Evolutionary conservation across 2,888 invertebrate genomes (phyloP).

Genomic region (Netelia virgata): DNA sequence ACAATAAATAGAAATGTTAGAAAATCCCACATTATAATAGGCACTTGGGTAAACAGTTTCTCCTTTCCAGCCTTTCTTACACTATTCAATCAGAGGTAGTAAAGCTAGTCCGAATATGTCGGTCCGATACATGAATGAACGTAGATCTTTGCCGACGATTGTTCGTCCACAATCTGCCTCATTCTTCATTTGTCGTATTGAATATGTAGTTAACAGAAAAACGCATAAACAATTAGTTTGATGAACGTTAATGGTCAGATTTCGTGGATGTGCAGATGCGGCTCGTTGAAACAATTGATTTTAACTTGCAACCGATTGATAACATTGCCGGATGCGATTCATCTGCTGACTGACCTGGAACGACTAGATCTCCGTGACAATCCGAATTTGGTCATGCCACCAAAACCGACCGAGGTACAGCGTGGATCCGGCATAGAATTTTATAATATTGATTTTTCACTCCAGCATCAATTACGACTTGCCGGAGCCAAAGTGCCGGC

Average conservation of each 20-base stretch:
- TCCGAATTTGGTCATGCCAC: slow-evolving; percentile 98
- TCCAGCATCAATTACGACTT: slow-evolving; percentile 96
- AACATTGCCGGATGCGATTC: slow-evolving; percentile 98
- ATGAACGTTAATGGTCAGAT: slow-evolving; percentile 6
- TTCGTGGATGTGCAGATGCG: slow-evolving; percentile 89
- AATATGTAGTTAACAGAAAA: slow-evolving; percentile 14
- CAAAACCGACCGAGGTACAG: slow-evolving; percentile 94
- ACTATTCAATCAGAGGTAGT: too few relatives aligned
- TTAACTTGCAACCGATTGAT: slow-evolving; percentile 97
- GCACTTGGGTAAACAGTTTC: too few relatives aligned
- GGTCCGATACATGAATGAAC: too few relatives aligned
- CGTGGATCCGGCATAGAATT: slow-evolving; percentile 94
- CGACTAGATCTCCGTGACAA: slow-evolving; percentile 96
- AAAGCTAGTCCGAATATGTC: too few relatives aligned
- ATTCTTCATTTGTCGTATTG: not conserved
- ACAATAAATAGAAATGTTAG: too few relatives aligned
- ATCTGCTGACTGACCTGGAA: slow-evolving; percentile 95
- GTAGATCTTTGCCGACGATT: too few relatives aligned
- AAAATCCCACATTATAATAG: too few relatives aligned
- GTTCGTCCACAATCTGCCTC: too few relatives aligned
- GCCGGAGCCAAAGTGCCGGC: slow-evolving; percentile 95
- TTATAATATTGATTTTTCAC: slow-evolving; percentile 99
- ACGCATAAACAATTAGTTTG: not conserved
- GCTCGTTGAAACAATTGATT: slow-evolving; percentile 96
- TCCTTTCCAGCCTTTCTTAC: too few relatives aligned